These are phyloP conservation scores for Drosophila equinoxialis DNA, from an alignment of 1,140 invertebrate species.

Conservation along the genomic window DNA sequence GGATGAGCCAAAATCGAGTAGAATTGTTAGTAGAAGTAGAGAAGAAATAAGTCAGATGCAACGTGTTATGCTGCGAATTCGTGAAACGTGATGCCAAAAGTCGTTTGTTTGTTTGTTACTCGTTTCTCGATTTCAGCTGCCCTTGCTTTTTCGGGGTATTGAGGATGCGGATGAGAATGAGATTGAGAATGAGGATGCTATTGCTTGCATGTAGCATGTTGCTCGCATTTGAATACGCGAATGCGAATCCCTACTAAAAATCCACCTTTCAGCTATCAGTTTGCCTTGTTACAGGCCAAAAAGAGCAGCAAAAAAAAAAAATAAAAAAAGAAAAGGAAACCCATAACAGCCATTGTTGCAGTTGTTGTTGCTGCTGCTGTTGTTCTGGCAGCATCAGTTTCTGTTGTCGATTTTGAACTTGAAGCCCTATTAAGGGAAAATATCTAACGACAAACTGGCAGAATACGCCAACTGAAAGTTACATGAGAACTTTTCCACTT, in stretches of 20 bases:
- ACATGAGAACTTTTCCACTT: slow-evolving; percentile 61
- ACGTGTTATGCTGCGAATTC: slow-evolving; percentile 80
- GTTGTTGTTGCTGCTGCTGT: slow-evolving; percentile 28
- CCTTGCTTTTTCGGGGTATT: slow-evolving; percentile 44
- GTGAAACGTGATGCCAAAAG: slow-evolving; percentile 81
- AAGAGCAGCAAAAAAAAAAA: not conserved
- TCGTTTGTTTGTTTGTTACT: slow-evolving; percentile 55
- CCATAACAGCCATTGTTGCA: slow-evolving; percentile 64
- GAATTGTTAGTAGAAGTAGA: slow-evolving; percentile 7
- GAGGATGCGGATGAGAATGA: slow-evolving; percentile 48
- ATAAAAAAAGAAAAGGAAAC: not conserved
- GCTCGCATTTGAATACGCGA: slow-evolving; percentile 73
- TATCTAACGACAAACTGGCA: slow-evolving; percentile 30
- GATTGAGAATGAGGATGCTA: slow-evolving; percentile 54
- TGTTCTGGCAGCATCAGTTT: not conserved
- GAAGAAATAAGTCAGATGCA: slow-evolving; percentile 38
- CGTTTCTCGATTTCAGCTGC: slow-evolving; percentile 31
- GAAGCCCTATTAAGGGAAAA: slow-evolving; percentile 69
- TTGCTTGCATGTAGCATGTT: slow-evolving; percentile 48
- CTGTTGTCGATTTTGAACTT: slow-evolving; percentile 32
- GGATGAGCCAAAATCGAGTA: not conserved
- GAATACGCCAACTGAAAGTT: slow-evolving; percentile 48
- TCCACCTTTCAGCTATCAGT: slow-evolving; percentile 52
- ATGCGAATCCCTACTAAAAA: slow-evolving; percentile 11
- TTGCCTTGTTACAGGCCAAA: slow-evolving; percentile 67